phyloP scores from a whole-genome alignment of 2,888 invertebrate species.

The Dyspetes luteomarginatus region DNA sequence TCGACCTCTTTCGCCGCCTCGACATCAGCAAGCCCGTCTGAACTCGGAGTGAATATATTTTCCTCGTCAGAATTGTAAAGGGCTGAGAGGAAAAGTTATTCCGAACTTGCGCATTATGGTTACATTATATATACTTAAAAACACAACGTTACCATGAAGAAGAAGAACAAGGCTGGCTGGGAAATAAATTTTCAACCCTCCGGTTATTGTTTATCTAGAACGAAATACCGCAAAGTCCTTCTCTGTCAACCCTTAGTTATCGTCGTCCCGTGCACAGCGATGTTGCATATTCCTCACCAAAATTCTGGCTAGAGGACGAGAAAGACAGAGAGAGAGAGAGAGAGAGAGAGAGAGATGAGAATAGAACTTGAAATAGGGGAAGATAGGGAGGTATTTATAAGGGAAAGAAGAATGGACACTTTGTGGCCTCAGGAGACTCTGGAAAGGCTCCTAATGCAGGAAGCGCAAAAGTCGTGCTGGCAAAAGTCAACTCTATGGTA shows the following conservation, averaged over 20 bases:
- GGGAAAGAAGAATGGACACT: slow-evolving; percentile 42
- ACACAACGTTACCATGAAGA: slow-evolving; percentile 38
- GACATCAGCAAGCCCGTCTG: background rate
- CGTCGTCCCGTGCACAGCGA: background rate
- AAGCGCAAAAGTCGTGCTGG: slow-evolving; percentile 18
- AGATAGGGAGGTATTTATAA: slow-evolving; percentile 18
- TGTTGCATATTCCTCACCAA: slow-evolving; percentile 32
- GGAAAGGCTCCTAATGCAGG: slow-evolving; percentile 23
- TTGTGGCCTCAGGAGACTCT: slow-evolving; percentile 40
- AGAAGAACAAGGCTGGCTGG: background rate
- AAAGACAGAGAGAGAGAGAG: background rate
- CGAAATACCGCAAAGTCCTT: slow-evolving; percentile 37
- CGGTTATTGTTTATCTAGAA: slow-evolving; percentile 61
- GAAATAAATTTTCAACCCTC: slow-evolving; percentile 56
- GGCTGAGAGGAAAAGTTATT: slow-evolving; percentile 43
- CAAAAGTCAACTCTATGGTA: background rate
- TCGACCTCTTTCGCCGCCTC: slow-evolving; percentile 18
- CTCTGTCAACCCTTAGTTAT: background rate
- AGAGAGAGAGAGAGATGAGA: slow-evolving; percentile 10
- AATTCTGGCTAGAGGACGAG: slow-evolving; percentile 16
- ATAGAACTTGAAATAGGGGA: slow-evolving; percentile 30
- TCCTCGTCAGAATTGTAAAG: slow-evolving; percentile 59
- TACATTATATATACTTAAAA: slow-evolving; percentile 40
- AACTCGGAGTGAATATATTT: slow-evolving; percentile 52
- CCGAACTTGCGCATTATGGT: slow-evolving; percentile 38